Base-by-base conservation (phyloP, 2,888 invertebrate genomes). In the Fissipunctia ypsillon region DNA sequence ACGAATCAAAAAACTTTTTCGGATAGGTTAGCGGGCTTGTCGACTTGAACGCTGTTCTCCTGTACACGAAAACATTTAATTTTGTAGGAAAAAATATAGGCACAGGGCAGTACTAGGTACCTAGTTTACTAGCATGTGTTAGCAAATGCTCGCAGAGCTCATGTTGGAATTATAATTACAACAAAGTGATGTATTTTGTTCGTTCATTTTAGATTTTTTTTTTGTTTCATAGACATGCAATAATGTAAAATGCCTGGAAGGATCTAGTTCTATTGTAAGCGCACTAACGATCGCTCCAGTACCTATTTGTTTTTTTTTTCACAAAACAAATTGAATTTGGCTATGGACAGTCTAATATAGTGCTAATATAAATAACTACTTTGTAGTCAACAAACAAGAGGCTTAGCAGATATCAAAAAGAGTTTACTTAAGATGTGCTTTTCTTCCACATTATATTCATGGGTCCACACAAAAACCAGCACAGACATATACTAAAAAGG, bases 121-220 rank as follows among this genome's bases (percentile, higher is more conserved):
- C n/a, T n/a, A n/a, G n/a, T 52, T 50, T 28, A 22, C 25, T 63
- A 31, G 48, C 19, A 63, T 67, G 25, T 63, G 22, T 38, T 12
- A 38, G 31, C 22, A 50, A 78, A 57, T 63, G 41, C 63, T 59
- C 12, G 41, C n/a, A 52, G 1, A 81, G 56, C 57, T 68, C 41
- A 45, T 48, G 61, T 76, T 45, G 81, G 76, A 76, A 78, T 81
- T 78, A 81, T 64, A 81, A 76, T 69, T 22, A 54, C 57, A 41
- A 59, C 63, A 57, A 68, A 78, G 35, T 76, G 70, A 60, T 71
- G 43, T 59, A 59, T 60, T 76, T 60, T 31, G 60, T 63, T 72
- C 25, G 22, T 45, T 50, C 1, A 28, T 28, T 79, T 60, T 41
- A 54, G 7, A 3, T 52, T 54, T 7, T n/a, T 69, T 43, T 48